Evolutionary conservation across 2,888 invertebrate genomes (phyloP).

Genomic region (Macrosiphum euphorbiae): DNA sequence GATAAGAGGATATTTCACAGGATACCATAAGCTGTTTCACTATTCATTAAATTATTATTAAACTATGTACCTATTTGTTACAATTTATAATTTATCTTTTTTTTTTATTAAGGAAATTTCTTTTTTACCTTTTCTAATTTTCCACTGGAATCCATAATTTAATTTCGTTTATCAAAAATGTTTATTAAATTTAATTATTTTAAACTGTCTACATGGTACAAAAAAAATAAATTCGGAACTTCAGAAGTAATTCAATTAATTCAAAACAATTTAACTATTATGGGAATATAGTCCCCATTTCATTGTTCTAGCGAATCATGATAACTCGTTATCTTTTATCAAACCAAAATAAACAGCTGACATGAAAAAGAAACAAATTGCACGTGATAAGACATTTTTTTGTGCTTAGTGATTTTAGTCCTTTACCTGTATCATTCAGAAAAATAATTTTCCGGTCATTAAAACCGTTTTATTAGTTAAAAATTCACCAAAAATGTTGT

Average conservation of each 20-base stretch:
- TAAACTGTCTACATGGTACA: not conserved
- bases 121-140: slow-evolving; percentile 57
- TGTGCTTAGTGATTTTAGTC: not conserved
- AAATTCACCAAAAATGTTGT: slow-evolving; percentile 25
- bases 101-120: not conserved
- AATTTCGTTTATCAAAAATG: not conserved
- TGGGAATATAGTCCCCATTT: not conserved
- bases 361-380: not conserved
- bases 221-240: slow-evolving; percentile 6
- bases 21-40: not conserved
- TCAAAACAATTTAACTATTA: not conserved
- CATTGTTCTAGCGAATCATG: not conserved
- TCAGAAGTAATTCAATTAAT: not conserved
- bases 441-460: not conserved
- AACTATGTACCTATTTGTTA: not conserved
- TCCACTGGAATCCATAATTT: slow-evolving; percentile 50
- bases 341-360: slow-evolving; percentile 19
- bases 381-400: slow-evolving; percentile 23
- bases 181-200: not conserved
- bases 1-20: not conserved
- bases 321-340: slow-evolving; percentile 33
- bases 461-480: not conserved
- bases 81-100: not conserved
- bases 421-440: not conserved
- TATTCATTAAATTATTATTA: not conserved